Evolutionary conservation across 2,797 vertebrate genomes (phyloP).

Genomic region (Melopsittacus undulatus): DNA sequence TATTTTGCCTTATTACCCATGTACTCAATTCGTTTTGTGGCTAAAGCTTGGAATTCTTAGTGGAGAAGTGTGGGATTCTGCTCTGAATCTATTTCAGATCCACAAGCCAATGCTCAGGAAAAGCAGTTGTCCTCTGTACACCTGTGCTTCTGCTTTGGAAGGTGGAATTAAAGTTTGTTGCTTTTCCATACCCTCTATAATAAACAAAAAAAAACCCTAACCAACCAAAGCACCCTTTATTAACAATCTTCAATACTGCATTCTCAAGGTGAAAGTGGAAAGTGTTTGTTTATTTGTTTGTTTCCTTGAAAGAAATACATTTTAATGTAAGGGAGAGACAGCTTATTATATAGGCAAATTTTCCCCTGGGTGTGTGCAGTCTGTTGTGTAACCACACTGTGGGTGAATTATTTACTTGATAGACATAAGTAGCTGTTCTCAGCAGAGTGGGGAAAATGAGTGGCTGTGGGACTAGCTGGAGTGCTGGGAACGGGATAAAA

Average conservation of each 20-base stretch:
- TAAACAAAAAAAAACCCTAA: background rate
- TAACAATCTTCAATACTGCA: background rate
- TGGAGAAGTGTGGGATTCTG: background rate
- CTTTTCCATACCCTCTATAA: background rate
- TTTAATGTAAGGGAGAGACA: background rate
- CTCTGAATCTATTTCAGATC: background rate
- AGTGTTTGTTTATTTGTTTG: background rate
- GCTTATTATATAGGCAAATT: background rate
- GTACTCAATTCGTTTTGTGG: background rate
- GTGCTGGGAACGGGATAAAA: background rate
- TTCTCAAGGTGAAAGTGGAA: background rate
- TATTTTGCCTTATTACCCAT: background rate
- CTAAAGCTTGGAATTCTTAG: background rate
- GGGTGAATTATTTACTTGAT: background rate
- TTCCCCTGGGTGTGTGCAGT: background rate
- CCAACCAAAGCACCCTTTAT: background rate
- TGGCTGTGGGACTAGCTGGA: background rate
- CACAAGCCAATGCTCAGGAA: background rate
- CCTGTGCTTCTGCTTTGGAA: background rate
- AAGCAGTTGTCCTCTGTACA: background rate
- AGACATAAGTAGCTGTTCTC: background rate
- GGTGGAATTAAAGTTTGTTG: background rate
- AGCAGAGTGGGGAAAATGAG: background rate
- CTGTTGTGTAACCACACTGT: background rate
- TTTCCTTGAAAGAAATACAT: background rate